Evolutionary conservation across 2,888 invertebrate species (phyloP), one percentile per base, ranked within the genome.

Genomic region (Heliconius ethilla): DNA sequence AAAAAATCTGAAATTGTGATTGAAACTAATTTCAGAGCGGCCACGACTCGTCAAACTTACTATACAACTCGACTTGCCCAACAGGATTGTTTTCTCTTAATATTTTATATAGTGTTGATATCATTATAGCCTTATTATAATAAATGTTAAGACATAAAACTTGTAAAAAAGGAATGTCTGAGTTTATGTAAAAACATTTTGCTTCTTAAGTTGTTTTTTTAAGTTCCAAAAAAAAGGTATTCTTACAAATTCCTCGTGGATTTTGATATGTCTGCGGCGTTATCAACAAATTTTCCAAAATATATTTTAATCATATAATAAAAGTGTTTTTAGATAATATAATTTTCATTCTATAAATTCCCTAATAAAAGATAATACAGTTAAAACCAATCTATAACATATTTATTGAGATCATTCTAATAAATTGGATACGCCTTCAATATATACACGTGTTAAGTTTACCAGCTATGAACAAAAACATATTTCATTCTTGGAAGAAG

Each of bases 391-490:
- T 59, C 13, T 59, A 59, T 70, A 55, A 11, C 55, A 72, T 9
- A 72, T 59, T 37, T 59, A 72, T 70, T 55, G 33, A 37, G 70
- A 76, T 65, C 62, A 45, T 25, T 67, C 40, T 66, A 72, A 66
- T 45, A 66, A 76, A 77, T 79, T 77, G 27, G 75, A 73, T 75
- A 80, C 69, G 74, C 40, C 75, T 75, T 75, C 37, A 70, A 77
- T 73, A 76, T 80, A 78, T 80, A 78, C 78, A 80, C 76, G 78
- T 78, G 77, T 78, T 65, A 45, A 15, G 72, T 72, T 72, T 25
- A 76, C 45, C 65, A 65, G 33, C 40, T 72, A 66, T 55, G 37
- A 29, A 66, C 76, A 76, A 76, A 76, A 76, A 76, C 63, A 65
- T 76, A 37, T 27, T 70, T 65, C 29, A 29, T 33, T 72, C 72